These are phyloP conservation scores for Schizaphis graminum DNA, from an alignment of 2,888 invertebrate genomes.

Conservation along the genomic window DNA sequence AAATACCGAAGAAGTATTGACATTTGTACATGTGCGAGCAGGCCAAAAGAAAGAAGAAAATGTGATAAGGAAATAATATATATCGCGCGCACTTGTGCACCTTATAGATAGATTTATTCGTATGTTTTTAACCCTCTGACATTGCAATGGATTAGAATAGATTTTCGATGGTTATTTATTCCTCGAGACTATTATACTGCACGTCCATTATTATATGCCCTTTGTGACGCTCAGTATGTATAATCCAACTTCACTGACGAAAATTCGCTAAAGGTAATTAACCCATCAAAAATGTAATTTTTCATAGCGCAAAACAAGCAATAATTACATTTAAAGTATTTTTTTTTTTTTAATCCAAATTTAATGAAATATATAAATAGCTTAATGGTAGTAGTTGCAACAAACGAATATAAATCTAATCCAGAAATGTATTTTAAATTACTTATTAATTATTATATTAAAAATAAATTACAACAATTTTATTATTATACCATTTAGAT, in stretches of 20 bases:
- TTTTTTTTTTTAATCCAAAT: neutral
- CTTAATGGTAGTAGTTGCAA: neutral
- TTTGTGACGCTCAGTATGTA: neutral
- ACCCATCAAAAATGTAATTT: neutral
- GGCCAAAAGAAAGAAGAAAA: neutral
- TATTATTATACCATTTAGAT: neutral
- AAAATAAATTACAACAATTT: conserved; percentile 13
- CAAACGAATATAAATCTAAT: neutral
- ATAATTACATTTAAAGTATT: neutral
- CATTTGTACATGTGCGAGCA: conserved; percentile 7
- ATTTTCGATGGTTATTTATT: conserved; percentile 43
- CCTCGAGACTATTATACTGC: neutral
- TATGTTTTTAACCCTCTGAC: conserved; percentile 40
- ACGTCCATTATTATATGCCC: neutral
- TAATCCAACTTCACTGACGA: neutral
- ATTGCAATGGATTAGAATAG: conserved; percentile 46
- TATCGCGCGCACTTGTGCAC: conserved; percentile 6
- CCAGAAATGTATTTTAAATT: conserved; percentile 1
- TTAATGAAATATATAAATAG: neutral
- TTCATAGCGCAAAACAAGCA: neutral
- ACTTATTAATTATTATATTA: neutral
- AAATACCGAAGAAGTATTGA: neutral
- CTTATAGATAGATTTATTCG: conserved; percentile 41
- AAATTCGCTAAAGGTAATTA: neutral
- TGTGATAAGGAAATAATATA: conserved; percentile 53